phyloP scores from a whole-genome alignment of 2,797 vertebrate species.

The Microtus obscurus region DNA sequence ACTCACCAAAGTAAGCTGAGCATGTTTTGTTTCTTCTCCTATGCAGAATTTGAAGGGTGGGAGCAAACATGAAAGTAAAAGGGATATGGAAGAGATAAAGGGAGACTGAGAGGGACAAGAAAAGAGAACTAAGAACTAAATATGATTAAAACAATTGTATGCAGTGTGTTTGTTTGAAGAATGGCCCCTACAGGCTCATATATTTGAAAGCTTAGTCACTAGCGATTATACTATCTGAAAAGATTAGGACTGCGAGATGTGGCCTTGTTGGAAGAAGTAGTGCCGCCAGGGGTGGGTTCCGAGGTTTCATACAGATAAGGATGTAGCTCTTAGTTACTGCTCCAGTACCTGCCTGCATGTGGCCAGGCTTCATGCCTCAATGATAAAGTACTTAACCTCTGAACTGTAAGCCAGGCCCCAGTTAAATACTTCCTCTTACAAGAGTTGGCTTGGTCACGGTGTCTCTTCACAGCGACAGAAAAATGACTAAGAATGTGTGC shows the following conservation, averaged over 20 bases:
- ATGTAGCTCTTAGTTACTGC: background rate
- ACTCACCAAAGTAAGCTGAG: background rate
- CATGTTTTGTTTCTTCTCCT: background rate
- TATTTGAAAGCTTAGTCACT: background rate
- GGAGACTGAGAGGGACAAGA: background rate
- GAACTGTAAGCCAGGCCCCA: background rate
- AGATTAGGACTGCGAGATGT: background rate
- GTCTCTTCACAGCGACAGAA: background rate
- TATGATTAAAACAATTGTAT: background rate
- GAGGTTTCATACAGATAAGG: background rate
- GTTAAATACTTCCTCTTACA: background rate
- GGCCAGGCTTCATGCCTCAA: background rate
- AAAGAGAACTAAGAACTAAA: background rate
- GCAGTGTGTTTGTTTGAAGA: background rate
- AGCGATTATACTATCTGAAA: background rate
- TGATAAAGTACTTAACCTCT: background rate
- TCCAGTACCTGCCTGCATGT: too few relatives aligned
- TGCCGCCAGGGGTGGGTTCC: background rate
- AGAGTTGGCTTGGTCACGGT: background rate
- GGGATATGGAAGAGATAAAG: too few relatives aligned
- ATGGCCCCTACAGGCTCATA: background rate
- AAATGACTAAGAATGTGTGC: background rate
- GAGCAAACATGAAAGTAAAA: background rate
- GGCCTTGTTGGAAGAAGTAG: background rate
- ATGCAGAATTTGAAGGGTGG: background rate